Evolutionary conservation across 2,113 vertebrate species (phyloP).

Genomic region (Eudyptes chrysolophus): DNA sequence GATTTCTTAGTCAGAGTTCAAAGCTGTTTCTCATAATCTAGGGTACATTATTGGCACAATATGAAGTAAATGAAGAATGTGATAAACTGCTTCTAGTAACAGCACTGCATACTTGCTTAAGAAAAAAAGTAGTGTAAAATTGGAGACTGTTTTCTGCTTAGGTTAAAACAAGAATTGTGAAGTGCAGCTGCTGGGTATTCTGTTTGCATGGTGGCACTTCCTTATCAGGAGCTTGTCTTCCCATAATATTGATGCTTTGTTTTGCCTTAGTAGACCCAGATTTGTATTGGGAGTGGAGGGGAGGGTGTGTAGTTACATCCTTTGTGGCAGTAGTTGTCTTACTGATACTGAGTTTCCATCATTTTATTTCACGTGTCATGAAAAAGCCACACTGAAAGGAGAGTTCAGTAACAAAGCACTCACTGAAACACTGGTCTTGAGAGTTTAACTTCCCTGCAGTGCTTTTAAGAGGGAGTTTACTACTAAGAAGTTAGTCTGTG

Average conservation of each 20-base stretch:
- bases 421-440: neutral
- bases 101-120: neutral
- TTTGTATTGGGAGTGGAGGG: neutral
- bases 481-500: neutral
- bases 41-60: neutral
- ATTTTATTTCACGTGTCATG: neutral
- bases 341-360: neutral
- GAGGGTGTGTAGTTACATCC: neutral
- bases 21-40: neutral
- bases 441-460: neutral
- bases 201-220: neutral
- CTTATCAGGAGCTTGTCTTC: neutral
- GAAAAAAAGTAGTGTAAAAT: neutral
- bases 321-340: neutral
- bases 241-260: neutral
- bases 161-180: neutral
- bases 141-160: neutral
- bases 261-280: neutral
- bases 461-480: neutral
- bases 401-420: neutral
- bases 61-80: neutral
- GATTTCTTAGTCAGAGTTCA: neutral
- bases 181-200: neutral
- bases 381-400: neutral
- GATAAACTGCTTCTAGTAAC: neutral